phyloP scores from a whole-genome alignment of 2,113 vertebrate species.

The Planiliza haematocheilus region DNA sequence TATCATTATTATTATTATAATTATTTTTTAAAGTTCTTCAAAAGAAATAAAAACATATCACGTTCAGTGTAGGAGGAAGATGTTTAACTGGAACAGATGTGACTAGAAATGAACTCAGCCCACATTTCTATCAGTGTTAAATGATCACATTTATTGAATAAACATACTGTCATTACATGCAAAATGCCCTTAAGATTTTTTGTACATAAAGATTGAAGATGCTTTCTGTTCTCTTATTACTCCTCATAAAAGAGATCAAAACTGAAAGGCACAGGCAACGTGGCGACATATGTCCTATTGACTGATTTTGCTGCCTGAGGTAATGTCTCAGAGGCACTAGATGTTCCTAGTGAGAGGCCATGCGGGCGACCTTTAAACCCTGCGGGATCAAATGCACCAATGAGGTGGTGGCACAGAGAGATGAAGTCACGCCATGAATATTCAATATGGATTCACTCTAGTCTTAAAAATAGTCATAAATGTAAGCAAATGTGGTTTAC shows the following conservation, averaged over 20 bases:
- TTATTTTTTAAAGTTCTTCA: too few relatives aligned
- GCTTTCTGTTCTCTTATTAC: conserved; percentile 1
- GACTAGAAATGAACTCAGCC: background rate
- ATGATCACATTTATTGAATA: conserved; percentile 45
- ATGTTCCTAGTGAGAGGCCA: conserved; percentile 5
- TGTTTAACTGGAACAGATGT: conserved; percentile 1
- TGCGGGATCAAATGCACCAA: conserved; percentile 1
- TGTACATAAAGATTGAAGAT: conserved; percentile 9
- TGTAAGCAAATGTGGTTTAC: conserved; percentile 34
- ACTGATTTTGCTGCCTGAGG: background rate
- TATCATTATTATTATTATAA: too few relatives aligned
- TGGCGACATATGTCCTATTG: conserved; percentile 32
- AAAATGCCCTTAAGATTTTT: conserved; percentile 29
- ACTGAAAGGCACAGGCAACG: conserved; percentile 24
- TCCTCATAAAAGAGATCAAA: conserved; percentile 15
- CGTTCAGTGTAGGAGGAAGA: too few relatives aligned
- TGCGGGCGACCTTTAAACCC: background rate
- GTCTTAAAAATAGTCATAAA: conserved; percentile 47
- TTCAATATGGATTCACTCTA: conserved; percentile 38
- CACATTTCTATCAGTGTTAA: conserved; percentile 33
- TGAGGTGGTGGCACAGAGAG: conserved; percentile 2
- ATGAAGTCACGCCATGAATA: conserved; percentile 55
- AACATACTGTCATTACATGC: conserved; percentile 25
- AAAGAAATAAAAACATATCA: too few relatives aligned
- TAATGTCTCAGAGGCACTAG: conserved; percentile 10